Base-by-base conservation (phyloP, 2,113 vertebrate genomes). In the Hymenochirus boettgeri region DNA sequence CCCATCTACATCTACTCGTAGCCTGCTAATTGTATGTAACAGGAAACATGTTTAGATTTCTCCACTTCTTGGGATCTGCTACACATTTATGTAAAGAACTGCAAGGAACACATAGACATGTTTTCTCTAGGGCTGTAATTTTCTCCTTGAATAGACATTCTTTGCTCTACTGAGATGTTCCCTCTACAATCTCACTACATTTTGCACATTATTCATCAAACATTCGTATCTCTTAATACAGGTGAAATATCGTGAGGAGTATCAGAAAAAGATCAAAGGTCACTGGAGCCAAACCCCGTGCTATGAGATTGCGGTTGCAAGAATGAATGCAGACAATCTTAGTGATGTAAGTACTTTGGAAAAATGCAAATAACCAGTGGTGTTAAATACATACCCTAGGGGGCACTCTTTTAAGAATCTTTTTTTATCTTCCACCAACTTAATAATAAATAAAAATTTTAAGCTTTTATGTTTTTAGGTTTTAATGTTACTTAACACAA, bases 261-360 rank as follows among this genome's bases (percentile, higher is more conserved):
- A 99, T 75, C 87, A 96, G 65, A 91, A 93, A 72, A 96, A 95
- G 39, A 76, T 97, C 58, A 96, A 88, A 80, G 96, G 96, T 73
- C 89, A 97, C 51, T 99, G 95, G 96, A 96, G 89, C 26, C 93
- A 99, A 79, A 97, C 96, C 5, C 96, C 96, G 0, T 97, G 96
- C 81, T 94, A 95, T 65, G 96, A 99, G 7, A 77, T 99, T 58
- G 94, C 93, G 50, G 48, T 84, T 1, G 96, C 90, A 22, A 92
- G 82, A 77, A 91, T 92, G 90, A 97, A 91, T 1, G 83, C 96
- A 76, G 82, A 95, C 3, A 99, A 97, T 79, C 22, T 99, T 2
- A 99, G 93, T 55, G 22, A 69, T 3, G 96, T 99, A 73, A 92
- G 93, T 75, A 45, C 47, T 12, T 61, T 13, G 33, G 39, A 55